These are phyloP conservation scores for Chauna torquata DNA, from an alignment of 2,113 vertebrate genomes.

Conservation along the genomic window DNA sequence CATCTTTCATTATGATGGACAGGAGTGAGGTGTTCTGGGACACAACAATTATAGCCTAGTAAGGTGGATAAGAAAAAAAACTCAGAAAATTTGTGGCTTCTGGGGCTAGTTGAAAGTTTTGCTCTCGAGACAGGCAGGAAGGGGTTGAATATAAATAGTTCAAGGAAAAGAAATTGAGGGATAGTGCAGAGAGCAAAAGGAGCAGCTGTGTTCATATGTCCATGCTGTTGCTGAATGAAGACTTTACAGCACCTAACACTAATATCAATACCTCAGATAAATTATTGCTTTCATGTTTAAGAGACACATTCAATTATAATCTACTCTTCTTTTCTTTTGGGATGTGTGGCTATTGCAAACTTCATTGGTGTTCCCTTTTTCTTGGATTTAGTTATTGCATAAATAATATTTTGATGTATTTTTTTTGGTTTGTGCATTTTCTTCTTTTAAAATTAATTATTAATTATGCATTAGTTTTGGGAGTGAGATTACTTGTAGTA, in stretches of 20 bases:
- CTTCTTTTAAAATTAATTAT: slow-evolving; percentile 33
- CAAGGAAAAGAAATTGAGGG: neutral
- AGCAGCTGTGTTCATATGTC: neutral
- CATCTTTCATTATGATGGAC: neutral
- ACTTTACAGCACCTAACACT: neutral
- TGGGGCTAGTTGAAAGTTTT: neutral
- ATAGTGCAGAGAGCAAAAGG: neutral
- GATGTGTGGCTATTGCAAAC: neutral
- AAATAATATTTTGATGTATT: neutral
- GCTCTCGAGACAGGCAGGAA: neutral
- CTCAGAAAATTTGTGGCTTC: neutral
- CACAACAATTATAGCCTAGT: neutral
- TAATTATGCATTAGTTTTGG: slow-evolving; percentile 35
- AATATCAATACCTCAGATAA: neutral
- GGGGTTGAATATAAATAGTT: neutral
- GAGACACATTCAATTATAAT: neutral
- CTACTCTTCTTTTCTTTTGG: neutral
- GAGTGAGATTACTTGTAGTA: slow-evolving; percentile 34
- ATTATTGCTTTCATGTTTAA: neutral
- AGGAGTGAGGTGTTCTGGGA: neutral
- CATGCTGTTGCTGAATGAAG: neutral
- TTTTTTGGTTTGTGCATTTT: neutral
- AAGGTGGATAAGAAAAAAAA: neutral
- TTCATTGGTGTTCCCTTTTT: neutral
- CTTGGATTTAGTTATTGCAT: neutral